Conservation (phyloP, 35 echinoderm and acorn worm genomes). For the Eucidaris tribuloides region DNA sequence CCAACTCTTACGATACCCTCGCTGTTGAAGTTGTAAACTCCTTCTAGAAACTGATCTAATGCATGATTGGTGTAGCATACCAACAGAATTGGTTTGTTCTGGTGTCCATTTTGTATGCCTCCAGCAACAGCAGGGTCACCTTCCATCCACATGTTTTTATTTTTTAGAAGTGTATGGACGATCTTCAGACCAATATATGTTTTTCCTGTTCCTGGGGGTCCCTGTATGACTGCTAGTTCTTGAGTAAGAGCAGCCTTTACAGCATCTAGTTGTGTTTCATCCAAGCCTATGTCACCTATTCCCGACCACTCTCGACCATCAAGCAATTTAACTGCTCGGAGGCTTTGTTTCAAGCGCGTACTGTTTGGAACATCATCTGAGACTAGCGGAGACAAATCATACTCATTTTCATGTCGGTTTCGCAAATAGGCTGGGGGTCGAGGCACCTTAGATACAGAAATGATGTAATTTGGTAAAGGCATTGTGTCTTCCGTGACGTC, state of each 20-base stretch:
- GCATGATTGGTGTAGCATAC: conserved; percentile 97
- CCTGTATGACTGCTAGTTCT: conserved; percentile 88
- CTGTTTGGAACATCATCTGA: background rate
- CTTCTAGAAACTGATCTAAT: conserved; percentile 96
- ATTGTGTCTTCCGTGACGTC: conserved; percentile 46
- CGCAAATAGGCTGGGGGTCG: conserved; percentile 59
- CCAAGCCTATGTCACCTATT: conserved; percentile 35
- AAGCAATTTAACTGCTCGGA: conserved; percentile 10
- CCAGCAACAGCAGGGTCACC: background rate
- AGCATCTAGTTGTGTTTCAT: conserved; percentile 71
- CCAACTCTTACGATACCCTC: conserved; percentile 80
- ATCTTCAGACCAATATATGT: conserved; percentile 94
- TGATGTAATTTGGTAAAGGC: conserved; percentile 75
- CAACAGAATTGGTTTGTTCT: conserved; percentile 66
- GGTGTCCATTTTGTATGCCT: background rate
- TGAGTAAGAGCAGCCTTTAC: conserved; percentile 74
- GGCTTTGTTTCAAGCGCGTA: background rate
- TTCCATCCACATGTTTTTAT: conserved; percentile 51
- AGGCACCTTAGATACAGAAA: conserved; percentile 22
- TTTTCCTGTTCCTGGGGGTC: conserved; percentile 97
- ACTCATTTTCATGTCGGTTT: conserved; percentile 2
- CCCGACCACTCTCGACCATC: conserved; percentile 35
- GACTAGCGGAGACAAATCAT: conserved; percentile 64
- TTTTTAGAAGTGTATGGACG: conserved; percentile 71
- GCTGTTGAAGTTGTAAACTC: conserved; percentile 56